These are phyloP conservation scores for Ciona savignyi DNA, from an alignment of 23 tunicate species.

Conservation along the genomic window DNA sequence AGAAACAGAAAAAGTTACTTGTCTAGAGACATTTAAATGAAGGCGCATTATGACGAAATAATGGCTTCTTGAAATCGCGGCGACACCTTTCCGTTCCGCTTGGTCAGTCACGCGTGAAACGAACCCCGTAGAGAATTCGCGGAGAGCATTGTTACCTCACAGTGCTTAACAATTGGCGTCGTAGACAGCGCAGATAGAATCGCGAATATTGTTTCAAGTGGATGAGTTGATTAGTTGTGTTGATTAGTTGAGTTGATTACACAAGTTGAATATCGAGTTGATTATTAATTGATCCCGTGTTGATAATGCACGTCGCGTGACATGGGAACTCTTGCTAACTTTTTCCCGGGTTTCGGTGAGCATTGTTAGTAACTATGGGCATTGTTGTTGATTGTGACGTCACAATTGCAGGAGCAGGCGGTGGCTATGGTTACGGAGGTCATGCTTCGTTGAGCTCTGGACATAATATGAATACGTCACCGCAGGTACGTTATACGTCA, in stretches of 20 bases:
- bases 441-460: constrained; percentile 71
- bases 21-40: background rate
- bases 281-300: too few species aligned
- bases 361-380: background rate
- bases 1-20: too few species aligned
- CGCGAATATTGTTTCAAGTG: too few species aligned
- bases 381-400: background rate
- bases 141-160: background rate
- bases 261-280: too few species aligned
- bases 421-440: constrained; percentile 88
- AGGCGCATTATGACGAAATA: background rate
- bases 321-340: background rate
- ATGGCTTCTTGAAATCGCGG: background rate
- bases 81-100: constrained; percentile 12
- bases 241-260: too few species aligned
- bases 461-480: constrained; percentile 74
- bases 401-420: constrained; percentile 72
- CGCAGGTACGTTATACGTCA: constrained; percentile 42
- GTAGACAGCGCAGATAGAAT: too few species aligned
- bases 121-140: constrained; percentile 9
- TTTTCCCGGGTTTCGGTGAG: background rate
- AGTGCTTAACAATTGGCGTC: background rate
- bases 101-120: constrained; percentile 28
- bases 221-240: too few species aligned
- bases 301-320: background rate